Evolutionary conservation across 2,888 invertebrate species (phyloP), one percentile per base, ranked within the genome.

Genomic region (Andricus quercusramuli): DNA sequence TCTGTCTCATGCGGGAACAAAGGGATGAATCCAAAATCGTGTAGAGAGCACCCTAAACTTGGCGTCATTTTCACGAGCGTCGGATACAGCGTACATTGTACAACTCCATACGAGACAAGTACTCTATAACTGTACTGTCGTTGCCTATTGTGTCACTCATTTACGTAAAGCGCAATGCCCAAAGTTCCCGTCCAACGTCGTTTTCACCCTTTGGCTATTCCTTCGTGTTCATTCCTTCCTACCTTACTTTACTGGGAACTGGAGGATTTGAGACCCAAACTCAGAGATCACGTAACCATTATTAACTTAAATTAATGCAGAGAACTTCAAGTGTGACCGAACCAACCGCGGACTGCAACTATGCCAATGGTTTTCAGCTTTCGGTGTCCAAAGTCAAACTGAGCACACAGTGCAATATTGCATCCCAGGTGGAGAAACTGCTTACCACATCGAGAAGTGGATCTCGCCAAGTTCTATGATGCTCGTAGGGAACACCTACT

Each of bases 21-120:
- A 74, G 74, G n/a, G n/a, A 74, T 74, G 32, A 74, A 74, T 59
- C 56, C 51, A 32, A 37, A 74, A 74, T 74, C 37, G 56, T 64
- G 29, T 64, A 74, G n/a, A 41, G 41, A 37, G 13, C 51, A 29
- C 13, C 74, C 51, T 32, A 32, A 74, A 74, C 51, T 51, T 74
- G 32, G 32, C 56, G n/a, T 51, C 51, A 32, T 51, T 74, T 29
- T 32, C 51, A 29, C 11, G 22, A 67, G 41, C 17, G 22, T 29
- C 8, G 25, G 25, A 68, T 25, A 6, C n/a, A 22, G 25, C 17
- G 1, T 47, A 47, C 20, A 17, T n/a, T 17, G 44, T 22, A 22
- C 17, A 44, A 25, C 15, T 66, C 37, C 37, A 37, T 9, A 3
- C 37, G 9, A 67, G 13, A 1, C n/a, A 22, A 67, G n/a, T 22